Percentiles rank a stretch among this genome's conserved stretches.
Evolutionary conservation across 2,797 vertebrate species (phyloP).

Genomic region (Rhadinocentrus ornatus): DNA sequence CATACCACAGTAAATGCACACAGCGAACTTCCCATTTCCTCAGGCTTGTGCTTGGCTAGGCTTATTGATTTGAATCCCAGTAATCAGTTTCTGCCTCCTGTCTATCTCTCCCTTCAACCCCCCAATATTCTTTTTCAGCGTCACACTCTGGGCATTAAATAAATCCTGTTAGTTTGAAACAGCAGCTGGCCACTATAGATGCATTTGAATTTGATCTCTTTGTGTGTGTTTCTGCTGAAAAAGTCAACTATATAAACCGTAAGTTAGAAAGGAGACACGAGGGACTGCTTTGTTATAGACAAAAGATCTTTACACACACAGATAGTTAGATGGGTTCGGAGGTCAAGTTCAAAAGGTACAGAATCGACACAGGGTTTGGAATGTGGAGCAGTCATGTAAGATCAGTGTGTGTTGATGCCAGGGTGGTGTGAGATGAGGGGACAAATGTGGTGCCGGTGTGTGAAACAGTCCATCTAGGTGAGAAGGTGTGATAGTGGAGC

Average conservation of each 20-base stretch:
- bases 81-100: conserved; percentile 70
- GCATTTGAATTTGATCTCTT: conserved; percentile 41
- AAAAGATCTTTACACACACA: neutral
- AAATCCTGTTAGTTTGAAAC: conserved; percentile 76
- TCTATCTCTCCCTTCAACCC: conserved; percentile 11
- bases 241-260: conserved; percentile 7
- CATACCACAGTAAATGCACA: conserved; percentile 76
- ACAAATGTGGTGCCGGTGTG: conserved; percentile 70
- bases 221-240: conserved; percentile 15
- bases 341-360: conserved; percentile 52
- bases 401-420: conserved; percentile 54
- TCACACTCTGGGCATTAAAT: conserved; percentile 78
- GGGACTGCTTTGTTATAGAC: conserved; percentile 13
- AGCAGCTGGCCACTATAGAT: conserved; percentile 56
- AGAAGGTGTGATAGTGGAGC: conserved; percentile 22
- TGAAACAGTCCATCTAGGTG: conserved; percentile 42
- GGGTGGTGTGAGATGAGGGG: conserved; percentile 54
- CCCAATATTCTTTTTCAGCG: conserved; percentile 72
- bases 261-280: conserved; percentile 8
- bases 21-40: conserved; percentile 73
- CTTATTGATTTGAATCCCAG: conserved; percentile 78
- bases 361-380: conserved; percentile 49
- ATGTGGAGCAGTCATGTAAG: conserved; percentile 68
- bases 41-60: conserved; percentile 65
- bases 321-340: conserved; percentile 14